A percentile compares a stretch with the other conserved stretches of the same genome.
phyloP scores from a whole-genome alignment of 2,113 vertebrate genomes.

The Parus major region DNA sequence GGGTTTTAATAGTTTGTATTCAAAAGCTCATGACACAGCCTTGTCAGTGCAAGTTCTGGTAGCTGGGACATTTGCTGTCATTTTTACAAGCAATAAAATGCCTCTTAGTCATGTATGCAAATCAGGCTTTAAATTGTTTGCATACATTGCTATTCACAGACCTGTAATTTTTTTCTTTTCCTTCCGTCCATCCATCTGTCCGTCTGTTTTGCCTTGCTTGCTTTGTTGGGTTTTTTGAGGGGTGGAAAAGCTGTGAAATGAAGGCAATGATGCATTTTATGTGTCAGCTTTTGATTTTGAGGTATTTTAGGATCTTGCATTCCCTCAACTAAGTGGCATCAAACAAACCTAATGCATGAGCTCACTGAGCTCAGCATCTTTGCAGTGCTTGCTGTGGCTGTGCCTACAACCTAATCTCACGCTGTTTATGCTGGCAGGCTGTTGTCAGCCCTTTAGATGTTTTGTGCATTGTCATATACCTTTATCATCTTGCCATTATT shows the following conservation, averaged over 20 bases:
- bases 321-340: neutral
- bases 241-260: neutral
- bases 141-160: neutral
- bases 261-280: neutral
- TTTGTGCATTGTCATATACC: neutral
- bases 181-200: fast-evolving
- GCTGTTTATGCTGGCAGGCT: neutral
- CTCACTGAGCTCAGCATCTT: neutral
- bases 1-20: neutral
- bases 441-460: neutral
- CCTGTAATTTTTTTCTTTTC: neutral
- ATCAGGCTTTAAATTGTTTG: neutral
- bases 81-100: neutral
- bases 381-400: neutral
- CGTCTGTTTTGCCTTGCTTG: neutral
- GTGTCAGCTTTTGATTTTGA: neutral
- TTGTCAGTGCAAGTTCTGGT: neutral
- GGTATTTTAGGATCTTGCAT: neutral
- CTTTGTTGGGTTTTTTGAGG: neutral
- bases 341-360: neutral
- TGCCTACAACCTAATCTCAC: neutral
- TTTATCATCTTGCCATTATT: conserved; percentile 24
- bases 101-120: neutral
- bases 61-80: neutral
- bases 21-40: neutral